Evolutionary conservation across 2,113 vertebrate species (phyloP), one percentile per base, ranked within the genome.

Genomic region (Rafetus swinhoei): DNA sequence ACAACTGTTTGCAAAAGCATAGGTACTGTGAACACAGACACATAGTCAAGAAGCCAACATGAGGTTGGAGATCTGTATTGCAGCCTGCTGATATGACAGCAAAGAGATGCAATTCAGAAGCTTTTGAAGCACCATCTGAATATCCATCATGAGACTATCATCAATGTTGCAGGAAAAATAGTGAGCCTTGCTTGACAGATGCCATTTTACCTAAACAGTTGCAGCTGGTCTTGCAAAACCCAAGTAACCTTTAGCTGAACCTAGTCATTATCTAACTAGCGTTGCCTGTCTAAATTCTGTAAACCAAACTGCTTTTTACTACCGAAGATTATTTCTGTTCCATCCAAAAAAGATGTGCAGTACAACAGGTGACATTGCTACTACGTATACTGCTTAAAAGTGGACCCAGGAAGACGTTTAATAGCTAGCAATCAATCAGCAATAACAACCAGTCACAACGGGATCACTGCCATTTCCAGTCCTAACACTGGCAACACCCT

Each of bases 321-420:
- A 50, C 21, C 24, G 59, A 19, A 86, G 89, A 86, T 8, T 77
- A 45, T 15, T 92, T 77, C 52, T 65, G 32, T 65, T 62, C 11
- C 27, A 84, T 14, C 19, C 87, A 25, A 90, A 79, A 45, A 88
- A 81, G 2, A 14, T 5, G 4, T n/a, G 83, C 50, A 83, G 81
- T 0, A 0, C 4, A 35, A 35, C 80, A 84, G 5, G 59, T 0
- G 0, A 62, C 45, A 50, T 1, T 2, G 8, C 60, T 93, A 90
- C 56, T 74, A 74, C 86, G 86, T 9, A 79, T 4, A 1, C 5
- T 50, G 29, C 0, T 0, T n/a, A 14, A 88, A 65, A 5, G 29
- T 29, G 72, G 82, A 50, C 6, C 19, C 53, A 1, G 21, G 35
- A 74, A 45, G 12, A 24, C 2, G 59, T 60, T 59, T 9, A 57